phyloP scores from a whole-genome alignment of 2,888 invertebrate genomes.

The Gibbula magus region DNA sequence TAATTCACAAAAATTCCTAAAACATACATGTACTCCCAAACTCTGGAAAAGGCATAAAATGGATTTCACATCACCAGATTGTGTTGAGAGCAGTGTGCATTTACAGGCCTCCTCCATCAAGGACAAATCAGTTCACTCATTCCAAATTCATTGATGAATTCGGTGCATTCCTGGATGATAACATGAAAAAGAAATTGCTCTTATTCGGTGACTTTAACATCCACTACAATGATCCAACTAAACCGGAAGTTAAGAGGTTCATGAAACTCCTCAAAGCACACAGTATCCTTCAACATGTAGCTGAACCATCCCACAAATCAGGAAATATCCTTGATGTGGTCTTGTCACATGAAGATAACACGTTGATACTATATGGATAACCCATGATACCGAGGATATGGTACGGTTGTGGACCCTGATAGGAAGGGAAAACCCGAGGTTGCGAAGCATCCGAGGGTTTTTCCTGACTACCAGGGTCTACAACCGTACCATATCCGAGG shows the following conservation, averaged over 20 bases:
- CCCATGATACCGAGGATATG: too few species aligned
- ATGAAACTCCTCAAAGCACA: neutral
- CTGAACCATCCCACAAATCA: neutral
- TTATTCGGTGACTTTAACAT: conserved; percentile 15
- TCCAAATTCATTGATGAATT: neutral
- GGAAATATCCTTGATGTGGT: neutral
- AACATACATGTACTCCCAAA: too few species aligned
- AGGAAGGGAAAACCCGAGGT: too few species aligned
- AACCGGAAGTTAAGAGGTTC: neutral
- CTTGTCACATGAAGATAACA: neutral
- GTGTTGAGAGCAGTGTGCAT: neutral
- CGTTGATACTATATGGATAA: too few species aligned
- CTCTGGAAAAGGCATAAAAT: too few species aligned
- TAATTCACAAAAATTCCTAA: too few species aligned
- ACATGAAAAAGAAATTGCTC: neutral
- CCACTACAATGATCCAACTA: neutral
- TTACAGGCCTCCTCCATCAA: neutral
- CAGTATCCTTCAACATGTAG: neutral
- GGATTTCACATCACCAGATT: neutral
- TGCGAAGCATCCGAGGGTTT: too few species aligned
- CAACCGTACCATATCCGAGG: too few species aligned
- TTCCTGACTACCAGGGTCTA: too few species aligned
- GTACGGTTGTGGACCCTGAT: too few species aligned
- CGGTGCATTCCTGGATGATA: neutral
- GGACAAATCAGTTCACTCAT: neutral